Evolutionary conservation across 2,888 invertebrate species (phyloP), one percentile per base, ranked within the genome.

Genomic region (Bhutanitis thaidina): DNA sequence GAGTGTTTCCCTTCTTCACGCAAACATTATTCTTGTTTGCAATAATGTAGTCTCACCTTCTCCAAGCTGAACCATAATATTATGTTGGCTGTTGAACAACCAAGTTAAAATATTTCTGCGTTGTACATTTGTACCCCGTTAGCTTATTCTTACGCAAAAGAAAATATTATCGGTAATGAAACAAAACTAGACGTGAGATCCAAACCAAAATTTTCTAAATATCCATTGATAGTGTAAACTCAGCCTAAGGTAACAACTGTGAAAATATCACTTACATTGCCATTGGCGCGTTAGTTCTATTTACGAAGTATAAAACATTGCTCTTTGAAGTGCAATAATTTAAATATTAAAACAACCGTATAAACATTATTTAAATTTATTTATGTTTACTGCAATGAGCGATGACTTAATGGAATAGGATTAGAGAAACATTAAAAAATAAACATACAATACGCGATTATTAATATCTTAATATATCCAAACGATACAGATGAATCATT

Each of bases 241-340:
- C 25, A 7, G 16, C n/a, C 16, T 35, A 12, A 50, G 8, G 16
- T 27, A 29, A 50, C 34, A 43, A 37, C 36, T 44, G 16, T 34
- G 27, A 35, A 40, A 34, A 45, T 40, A 45, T 35, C 20, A 27
- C 13, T 12, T 34, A 34, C 34, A 30, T 30, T 30, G 30, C 30
- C 4, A 30, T 30, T n/a, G 30, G 30, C 4, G 30, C n/a, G 12
- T 15, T 34, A 9, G 39, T 43, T 16, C 15, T 34, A 40, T 39
- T 35, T 30, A n/a, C n/a, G n/a, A 30, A 37, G 15, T 44, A 27
- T 36, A 34, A 40, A 30, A 1, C 27, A 4, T 39, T 16, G 10
- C 30, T 30, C 45, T 51, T 51, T 51, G 51, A 51, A 41, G 51
- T 37, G 35, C 20, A 36, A 41, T 51, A 37, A 41, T 41, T 51